Conservation (phyloP, 2,888 invertebrate species). For the Andrena marginata region DNA sequence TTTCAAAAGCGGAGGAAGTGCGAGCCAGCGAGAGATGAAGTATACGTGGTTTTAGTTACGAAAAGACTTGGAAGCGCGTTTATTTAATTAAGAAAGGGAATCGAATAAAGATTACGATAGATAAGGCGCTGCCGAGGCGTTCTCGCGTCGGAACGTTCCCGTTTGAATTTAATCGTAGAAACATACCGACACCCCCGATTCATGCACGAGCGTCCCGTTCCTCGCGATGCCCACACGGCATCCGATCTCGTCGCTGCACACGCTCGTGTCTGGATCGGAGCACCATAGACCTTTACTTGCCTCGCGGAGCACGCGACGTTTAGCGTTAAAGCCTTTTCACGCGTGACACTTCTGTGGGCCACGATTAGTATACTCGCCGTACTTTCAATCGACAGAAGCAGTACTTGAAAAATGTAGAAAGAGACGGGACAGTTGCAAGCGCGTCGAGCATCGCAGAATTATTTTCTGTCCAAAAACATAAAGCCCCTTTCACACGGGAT, state of each 20-base stretch:
- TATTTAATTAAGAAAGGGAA: conserved; percentile 3
- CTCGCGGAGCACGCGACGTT: conserved; percentile 33
- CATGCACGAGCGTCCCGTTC: background rate
- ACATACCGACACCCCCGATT: background rate
- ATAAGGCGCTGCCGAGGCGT: background rate
- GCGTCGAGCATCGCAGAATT: no score
- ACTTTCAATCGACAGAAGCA: background rate
- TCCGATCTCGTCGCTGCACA: background rate
- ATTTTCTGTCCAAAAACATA: no score
- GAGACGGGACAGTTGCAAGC: no score
- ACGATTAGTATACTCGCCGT: background rate
- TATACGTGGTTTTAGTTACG: background rate
- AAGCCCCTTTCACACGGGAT: no score
- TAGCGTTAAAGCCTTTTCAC: conserved; percentile 35
- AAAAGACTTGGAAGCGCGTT: conserved; percentile 23
- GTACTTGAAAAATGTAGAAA: no score
- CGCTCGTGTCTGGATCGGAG: conserved; percentile 9
- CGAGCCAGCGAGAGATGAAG: background rate
- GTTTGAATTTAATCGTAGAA: conserved; percentile 27
- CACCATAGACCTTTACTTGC: conserved; percentile 31
- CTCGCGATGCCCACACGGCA: background rate
- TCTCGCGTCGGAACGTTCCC: conserved; percentile 1
- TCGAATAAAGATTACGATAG: background rate
- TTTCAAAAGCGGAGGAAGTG: conserved; percentile 5
- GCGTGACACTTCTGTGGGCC: background rate